Percentiles rank a stretch among this genome's conserved stretches.
phyloP scores from a whole-genome alignment of 2,888 invertebrate genomes.

The Mactromeris polynyma region DNA sequence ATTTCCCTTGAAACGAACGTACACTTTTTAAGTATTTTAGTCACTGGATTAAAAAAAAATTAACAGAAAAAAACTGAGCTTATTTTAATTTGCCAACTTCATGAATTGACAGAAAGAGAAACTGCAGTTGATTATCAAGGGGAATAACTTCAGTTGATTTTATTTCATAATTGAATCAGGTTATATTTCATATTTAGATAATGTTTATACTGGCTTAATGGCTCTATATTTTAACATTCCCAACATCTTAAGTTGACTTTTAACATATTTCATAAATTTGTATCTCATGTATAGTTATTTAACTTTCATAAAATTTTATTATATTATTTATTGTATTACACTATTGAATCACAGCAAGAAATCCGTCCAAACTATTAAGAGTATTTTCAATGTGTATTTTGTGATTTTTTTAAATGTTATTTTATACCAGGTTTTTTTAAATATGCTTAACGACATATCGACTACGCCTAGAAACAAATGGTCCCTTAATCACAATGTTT shows the following conservation, averaged over 20 bases:
- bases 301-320: background rate
- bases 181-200: background rate
- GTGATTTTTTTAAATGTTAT: background rate
- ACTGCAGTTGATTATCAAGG: too few species aligned
- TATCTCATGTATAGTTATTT: background rate
- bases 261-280: background rate
- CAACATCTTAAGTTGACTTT: background rate
- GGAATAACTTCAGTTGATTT: background rate
- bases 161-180: background rate
- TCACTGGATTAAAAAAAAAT: background rate
- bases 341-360: too few species aligned
- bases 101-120: background rate
- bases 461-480: too few species aligned
- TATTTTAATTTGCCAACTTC: background rate
- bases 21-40: background rate
- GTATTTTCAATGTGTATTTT: too few species aligned
- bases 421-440: background rate
- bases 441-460: background rate
- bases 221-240: background rate
- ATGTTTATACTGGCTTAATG: background rate
- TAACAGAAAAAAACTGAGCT: too few species aligned
- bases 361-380: too few species aligned
- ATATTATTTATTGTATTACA: background rate
- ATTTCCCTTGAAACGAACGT: background rate
- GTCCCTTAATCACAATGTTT: background rate